phyloP scores from a whole-genome alignment of 2,797 vertebrate genomes.

The Protonibea diacanthus region DNA sequence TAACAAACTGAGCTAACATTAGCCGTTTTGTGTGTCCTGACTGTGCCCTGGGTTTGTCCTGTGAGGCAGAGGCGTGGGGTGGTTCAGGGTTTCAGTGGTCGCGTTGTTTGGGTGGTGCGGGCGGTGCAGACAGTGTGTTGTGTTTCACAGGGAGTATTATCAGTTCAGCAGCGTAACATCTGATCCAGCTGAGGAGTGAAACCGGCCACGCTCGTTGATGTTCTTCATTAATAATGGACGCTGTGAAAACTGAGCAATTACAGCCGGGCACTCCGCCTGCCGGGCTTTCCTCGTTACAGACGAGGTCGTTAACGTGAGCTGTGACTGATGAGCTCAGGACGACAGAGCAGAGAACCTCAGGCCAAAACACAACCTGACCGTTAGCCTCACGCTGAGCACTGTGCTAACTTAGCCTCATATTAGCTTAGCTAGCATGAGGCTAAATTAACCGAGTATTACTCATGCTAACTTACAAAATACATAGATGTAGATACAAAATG shows the following conservation, averaged over 20 bases:
- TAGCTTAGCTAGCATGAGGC: not conserved
- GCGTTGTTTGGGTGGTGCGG: too few relatives aligned
- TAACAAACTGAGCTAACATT: too few relatives aligned
- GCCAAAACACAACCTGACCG: not conserved
- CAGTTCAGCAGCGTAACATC: not conserved
- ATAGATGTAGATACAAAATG: too few relatives aligned
- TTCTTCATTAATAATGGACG: conserved; percentile 42
- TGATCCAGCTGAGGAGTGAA: conserved; percentile 33
- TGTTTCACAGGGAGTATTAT: not conserved
- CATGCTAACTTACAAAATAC: too few relatives aligned
- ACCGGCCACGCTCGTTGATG: conserved; percentile 1
- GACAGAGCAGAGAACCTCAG: not conserved
- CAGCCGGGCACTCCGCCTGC: not conserved
- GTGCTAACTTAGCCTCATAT: not conserved
- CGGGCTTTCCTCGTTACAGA: not conserved
- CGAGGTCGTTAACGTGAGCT: not conserved
- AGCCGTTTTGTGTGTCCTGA: too few relatives aligned
- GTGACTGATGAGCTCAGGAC: not conserved
- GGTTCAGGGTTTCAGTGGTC: too few relatives aligned
- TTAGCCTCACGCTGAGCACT: not conserved
- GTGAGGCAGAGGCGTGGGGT: too few relatives aligned
- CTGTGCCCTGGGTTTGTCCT: too few relatives aligned
- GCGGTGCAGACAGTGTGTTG: not conserved
- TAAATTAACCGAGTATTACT: too few relatives aligned
- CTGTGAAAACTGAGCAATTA: conserved; percentile 45